Evolutionary conservation across 2,888 invertebrate species (phyloP), one percentile per base, ranked within the genome.

Genomic region (Deilephila porcellus): DNA sequence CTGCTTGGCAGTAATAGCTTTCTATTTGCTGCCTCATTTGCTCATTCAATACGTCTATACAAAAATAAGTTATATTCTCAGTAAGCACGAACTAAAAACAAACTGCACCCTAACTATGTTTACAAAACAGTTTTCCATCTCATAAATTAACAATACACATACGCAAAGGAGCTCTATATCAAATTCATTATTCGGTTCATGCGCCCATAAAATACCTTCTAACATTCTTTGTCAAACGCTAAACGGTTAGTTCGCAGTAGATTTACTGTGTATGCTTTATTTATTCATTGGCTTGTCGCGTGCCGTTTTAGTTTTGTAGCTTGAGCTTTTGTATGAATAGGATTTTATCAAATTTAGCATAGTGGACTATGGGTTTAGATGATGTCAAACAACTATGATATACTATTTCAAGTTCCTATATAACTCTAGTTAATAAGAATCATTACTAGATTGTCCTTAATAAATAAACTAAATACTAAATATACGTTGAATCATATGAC

Each of bases 171-270:
- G 70, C 60, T 73, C 60, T 70, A 32, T 60, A 53, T 73, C 67
- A 62, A 71, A 67, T 37, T 67, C 71, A 76, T 77, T 76, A 76
- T 76, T 75, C 75, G 75, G 73, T 76, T 74, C 76, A 76, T 76
- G 76, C 76, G 29, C 71, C 76, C 74, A 75, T 75, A 73, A 75
- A 78, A 77, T 77, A 76, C 76, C 75, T 75, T 59, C 72, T 45
- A 73, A 76, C 76, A 78, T 76, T 77, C 77, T 80, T 80, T 78
- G 80, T 77, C 77, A 77, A 79, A 79, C 82, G 73, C 81, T 79
- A 78, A 81, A 82, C 78, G 74, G 77, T 77, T 80, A 76, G 77
- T 78, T 82, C 77, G 74, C 77, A 72, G 71, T 72, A 76, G 78
- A 82, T 82, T 82, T 81, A 81, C 80, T 74, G 74, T 77, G 74